A percentile compares a stretch with the other conserved stretches of the same genome.
Evolutionary conservation across 2,888 invertebrate genomes (phyloP).

Genomic region (Hirtodrosophila trivittata): DNA sequence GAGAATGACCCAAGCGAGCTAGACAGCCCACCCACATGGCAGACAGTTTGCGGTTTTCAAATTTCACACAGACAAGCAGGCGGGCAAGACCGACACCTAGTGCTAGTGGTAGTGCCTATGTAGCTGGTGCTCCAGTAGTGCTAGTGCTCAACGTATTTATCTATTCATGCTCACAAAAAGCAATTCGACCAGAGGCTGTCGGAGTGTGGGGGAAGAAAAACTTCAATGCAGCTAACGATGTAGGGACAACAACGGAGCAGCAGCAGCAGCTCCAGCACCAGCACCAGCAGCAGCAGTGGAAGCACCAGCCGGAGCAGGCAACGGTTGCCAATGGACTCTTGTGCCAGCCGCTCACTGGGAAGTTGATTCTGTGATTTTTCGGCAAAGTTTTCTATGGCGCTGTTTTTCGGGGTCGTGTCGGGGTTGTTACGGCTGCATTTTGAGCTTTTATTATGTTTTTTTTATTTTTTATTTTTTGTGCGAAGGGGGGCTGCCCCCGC

Average conservation of each 20-base stretch:
- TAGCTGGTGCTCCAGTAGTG: constrained; percentile 17
- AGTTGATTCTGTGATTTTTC: constrained; percentile 77
- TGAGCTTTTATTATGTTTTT: constrained; percentile 74
- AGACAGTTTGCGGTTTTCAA: constrained; percentile 70
- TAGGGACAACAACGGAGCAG: constrained; percentile 54
- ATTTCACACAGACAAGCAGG: constrained; percentile 53
- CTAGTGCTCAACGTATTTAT: constrained; percentile 68
- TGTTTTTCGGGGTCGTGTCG: constrained; percentile 50
- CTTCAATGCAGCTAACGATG: constrained; percentile 79
- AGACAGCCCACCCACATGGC: constrained; percentile 48
- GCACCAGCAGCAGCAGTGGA: constrained; percentile 18
- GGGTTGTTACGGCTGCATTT: constrained; percentile 64
- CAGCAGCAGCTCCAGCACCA: constrained; percentile 18
- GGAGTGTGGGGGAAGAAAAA: constrained; percentile 23
- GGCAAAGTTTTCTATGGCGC: constrained; percentile 62
- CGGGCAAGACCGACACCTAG: constrained; percentile 21
- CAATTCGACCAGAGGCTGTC: constrained; percentile 43
- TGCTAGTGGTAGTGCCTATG: constrained; percentile 10
- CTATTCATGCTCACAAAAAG: constrained; percentile 76
- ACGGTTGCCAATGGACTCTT: constrained; percentile 62
- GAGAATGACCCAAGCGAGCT: constrained; percentile 45
- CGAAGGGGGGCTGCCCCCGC: constrained; percentile 26
- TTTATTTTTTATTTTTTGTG: constrained; percentile 7
- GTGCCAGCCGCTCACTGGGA: constrained; percentile 42
- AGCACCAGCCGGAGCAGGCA: constrained; percentile 35